Evolutionary conservation across 2,797 vertebrate species (phyloP).

Genomic region (Petrocephalus schoutedeni): DNA sequence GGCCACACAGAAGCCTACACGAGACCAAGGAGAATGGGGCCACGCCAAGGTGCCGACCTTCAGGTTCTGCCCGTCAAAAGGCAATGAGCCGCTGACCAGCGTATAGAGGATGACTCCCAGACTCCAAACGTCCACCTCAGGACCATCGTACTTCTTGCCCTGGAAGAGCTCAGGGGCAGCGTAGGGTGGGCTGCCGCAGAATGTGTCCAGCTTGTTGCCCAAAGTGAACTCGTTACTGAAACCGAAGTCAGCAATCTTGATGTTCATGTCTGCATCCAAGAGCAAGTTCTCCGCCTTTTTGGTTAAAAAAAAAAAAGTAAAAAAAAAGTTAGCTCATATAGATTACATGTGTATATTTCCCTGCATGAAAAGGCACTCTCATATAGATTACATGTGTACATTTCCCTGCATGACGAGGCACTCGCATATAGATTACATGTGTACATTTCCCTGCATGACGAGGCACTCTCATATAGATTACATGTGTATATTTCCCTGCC

Average conservation of each 20-base stretch:
- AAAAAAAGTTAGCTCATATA: neutral
- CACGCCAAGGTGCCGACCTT: conserved; percentile 65
- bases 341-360: too few relatives aligned
- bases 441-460: too few relatives aligned
- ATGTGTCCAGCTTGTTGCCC: conserved; percentile 95
- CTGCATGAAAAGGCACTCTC: too few relatives aligned
- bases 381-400: neutral
- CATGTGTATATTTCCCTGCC: neutral
- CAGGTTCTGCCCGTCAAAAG: conserved; percentile 94
- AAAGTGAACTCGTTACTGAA: conserved; percentile 97
- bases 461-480: neutral
- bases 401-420: neutral
- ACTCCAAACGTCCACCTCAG: conserved; percentile 97
- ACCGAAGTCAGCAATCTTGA: conserved; percentile 97
- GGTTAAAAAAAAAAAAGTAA: neutral
- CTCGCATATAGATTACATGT: neutral
- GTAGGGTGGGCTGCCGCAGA: conserved; percentile 94
- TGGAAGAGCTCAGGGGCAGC: conserved; percentile 97
- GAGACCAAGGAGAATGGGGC: neutral
- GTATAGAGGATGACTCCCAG: conserved; percentile 97
- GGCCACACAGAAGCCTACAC: neutral
- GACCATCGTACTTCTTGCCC: conserved; percentile 97
- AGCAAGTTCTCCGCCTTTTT: conserved; percentile 91
- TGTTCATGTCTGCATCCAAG: conserved; percentile 97
- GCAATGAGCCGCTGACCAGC: conserved; percentile 92